phyloP scores from a whole-genome alignment of 2,797 vertebrate species.

The Acanthopagrus latus region DNA sequence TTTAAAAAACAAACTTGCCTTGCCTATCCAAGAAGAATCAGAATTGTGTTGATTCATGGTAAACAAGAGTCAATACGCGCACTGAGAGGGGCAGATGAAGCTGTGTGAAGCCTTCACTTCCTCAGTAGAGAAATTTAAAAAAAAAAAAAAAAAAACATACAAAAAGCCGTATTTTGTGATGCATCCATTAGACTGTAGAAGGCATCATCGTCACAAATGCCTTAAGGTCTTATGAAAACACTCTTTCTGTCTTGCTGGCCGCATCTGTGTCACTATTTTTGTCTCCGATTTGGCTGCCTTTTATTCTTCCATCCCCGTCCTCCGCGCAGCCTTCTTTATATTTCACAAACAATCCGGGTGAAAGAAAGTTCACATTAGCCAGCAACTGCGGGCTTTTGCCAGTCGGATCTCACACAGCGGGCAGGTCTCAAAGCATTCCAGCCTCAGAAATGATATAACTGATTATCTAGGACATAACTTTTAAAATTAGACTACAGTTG shows the following conservation, averaged over 20 bases:
- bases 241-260: slow-evolving; percentile 5
- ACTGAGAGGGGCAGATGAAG: slow-evolving; percentile 13
- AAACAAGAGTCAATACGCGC: slow-evolving; percentile 15
- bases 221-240: slow-evolving; percentile 8
- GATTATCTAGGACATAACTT: not conserved
- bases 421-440: slow-evolving; percentile 20
- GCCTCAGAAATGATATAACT: not conserved
- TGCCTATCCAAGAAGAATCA: not conserved
- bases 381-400: not conserved
- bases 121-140: not conserved
- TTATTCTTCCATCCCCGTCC: not conserved
- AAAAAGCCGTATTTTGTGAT: not conserved
- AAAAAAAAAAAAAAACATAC: not conserved
- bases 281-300: slow-evolving; percentile 1
- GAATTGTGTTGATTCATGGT: slow-evolving; percentile 15
- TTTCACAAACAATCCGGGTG: slow-evolving; percentile 11
- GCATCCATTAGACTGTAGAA: slow-evolving; percentile 7
- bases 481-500: not conserved
- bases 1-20: too few relatives aligned
- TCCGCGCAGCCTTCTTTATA: slow-evolving; percentile 6
- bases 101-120: slow-evolving; percentile 27
- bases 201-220: slow-evolving; percentile 8
- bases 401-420: slow-evolving; percentile 2
- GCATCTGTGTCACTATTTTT: slow-evolving; percentile 10
- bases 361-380: slow-evolving; percentile 28